Evolutionary conservation across 2,113 vertebrate genomes (phyloP), one percentile per base, ranked within the genome.

Genomic region (Vireo altiloquus): DNA sequence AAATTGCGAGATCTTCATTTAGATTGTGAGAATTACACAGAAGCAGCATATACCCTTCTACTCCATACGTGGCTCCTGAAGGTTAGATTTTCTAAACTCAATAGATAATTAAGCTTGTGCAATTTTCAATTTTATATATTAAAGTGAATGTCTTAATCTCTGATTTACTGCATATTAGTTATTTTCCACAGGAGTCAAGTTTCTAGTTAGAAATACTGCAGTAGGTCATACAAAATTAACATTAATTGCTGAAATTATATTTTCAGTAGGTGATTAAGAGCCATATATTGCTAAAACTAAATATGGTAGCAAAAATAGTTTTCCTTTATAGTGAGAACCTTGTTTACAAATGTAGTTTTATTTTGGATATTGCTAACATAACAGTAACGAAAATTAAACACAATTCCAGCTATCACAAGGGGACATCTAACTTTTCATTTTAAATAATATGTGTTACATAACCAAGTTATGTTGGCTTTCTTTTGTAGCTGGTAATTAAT

Each of bases 1-100:
- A 99, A 99, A 86, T 94, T 99, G 86, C 97, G 99, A 18, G 99
- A 99, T 96, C 99, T 99, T 97, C 99, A 99, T 96, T 96, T 99
- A 97, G 99, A 99, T 82, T 98, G 98, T 70, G 99, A 99, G 91
- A 99, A 99, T 96, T 99, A 99, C 98, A 99, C 99, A 0, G 99
- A 99, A 95, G 99, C 99, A 4, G 99, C 99, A 2, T 99, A 99
- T 59, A 99, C 99, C 2, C 98, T 99, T 52, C 98, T 99, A 19
- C 99, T 99, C 30, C 99, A 99, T 63, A 99, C 99, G 3, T 99
- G 98, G 91, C 98, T 99, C 89, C 98, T 99, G 88, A 99, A 99
- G 99, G 99, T 99, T 93, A 90, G 93, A 49, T 42, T 74, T 77
- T 49, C 64, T 50, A 7, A 92, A 79, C n/a, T 75, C 60, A 47